A percentile compares a stretch with the other conserved stretches of the same genome.
These are phyloP conservation scores for Dicaeum eximium DNA, from an alignment of 2,113 vertebrate species.

Conservation along the genomic window DNA sequence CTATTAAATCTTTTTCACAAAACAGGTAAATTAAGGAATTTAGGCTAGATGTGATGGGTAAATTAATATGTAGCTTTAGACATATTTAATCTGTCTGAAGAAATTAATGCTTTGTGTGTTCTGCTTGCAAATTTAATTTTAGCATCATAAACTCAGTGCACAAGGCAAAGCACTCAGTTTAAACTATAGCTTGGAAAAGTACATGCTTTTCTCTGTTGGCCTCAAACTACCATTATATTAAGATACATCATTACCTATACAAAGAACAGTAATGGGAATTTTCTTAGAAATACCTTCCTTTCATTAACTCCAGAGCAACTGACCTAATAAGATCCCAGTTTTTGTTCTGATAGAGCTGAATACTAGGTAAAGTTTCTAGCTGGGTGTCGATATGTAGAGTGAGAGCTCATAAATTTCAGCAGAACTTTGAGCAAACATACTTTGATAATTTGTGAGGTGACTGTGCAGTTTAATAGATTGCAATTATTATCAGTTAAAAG, in stretches of 20 bases:
- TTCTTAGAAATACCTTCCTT: not conserved
- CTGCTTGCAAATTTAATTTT: not conserved
- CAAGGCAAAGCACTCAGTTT: not conserved
- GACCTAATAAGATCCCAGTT: not conserved
- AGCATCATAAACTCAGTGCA: not conserved
- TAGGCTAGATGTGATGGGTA: not conserved
- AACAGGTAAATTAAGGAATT: not conserved
- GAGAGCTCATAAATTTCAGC: conserved; percentile 51
- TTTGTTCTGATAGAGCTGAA: conserved; percentile 8
- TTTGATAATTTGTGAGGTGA: conserved; percentile 46
- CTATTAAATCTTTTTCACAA: not conserved
- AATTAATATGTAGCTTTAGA: not conserved
- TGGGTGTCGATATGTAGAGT: not conserved
- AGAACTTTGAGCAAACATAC: conserved; percentile 28
- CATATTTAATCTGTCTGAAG: not conserved
- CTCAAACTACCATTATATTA: not conserved
- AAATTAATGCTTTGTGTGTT: not conserved
- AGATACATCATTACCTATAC: not conserved
- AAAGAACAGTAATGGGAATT: not conserved
- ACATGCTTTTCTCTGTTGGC: not conserved
- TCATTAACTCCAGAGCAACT: not conserved
- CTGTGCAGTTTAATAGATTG: conserved; percentile 53
- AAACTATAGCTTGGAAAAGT: not conserved
- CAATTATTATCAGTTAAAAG: conserved; percentile 70
- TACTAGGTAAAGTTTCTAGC: not conserved